Conservation (phyloP, 2,888 invertebrate species). For the Melanotus villosus region DNA sequence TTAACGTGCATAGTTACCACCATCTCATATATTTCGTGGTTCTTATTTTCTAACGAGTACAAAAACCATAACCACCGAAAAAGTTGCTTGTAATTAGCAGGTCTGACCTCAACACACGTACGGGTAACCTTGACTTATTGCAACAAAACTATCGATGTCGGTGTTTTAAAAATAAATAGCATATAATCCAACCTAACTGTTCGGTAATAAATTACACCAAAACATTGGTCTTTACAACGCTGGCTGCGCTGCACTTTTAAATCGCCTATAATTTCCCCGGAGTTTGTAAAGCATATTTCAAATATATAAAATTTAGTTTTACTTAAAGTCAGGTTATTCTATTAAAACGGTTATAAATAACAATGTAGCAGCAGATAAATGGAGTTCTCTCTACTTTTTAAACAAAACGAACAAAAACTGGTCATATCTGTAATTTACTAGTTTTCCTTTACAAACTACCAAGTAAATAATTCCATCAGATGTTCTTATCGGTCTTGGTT, state of each 20-base stretch:
- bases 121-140: neutral
- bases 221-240: neutral
- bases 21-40: no score
- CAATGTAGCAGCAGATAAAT: no score
- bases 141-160: no score
- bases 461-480: slow-evolving; percentile 9
- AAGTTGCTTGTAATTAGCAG: neutral
- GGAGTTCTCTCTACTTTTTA: no score
- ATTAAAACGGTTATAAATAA: no score
- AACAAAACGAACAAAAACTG: neutral
- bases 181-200: neutral
- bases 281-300: no score
- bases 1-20: no score
- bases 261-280: neutral
- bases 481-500: neutral
- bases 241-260: neutral
- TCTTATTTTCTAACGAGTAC: no score
- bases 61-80: neutral
- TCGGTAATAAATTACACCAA: neutral
- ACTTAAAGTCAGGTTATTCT: no score
- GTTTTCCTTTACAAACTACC: neutral
- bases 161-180: neutral
- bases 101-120: neutral
- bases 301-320: no score
- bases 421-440: neutral